Percentiles rank a stretch among this genome's conserved stretches.
These are phyloP conservation scores for Euwallacea fornicatus DNA, from an alignment of 1,140 invertebrate genomes.

Conservation along the genomic window DNA sequence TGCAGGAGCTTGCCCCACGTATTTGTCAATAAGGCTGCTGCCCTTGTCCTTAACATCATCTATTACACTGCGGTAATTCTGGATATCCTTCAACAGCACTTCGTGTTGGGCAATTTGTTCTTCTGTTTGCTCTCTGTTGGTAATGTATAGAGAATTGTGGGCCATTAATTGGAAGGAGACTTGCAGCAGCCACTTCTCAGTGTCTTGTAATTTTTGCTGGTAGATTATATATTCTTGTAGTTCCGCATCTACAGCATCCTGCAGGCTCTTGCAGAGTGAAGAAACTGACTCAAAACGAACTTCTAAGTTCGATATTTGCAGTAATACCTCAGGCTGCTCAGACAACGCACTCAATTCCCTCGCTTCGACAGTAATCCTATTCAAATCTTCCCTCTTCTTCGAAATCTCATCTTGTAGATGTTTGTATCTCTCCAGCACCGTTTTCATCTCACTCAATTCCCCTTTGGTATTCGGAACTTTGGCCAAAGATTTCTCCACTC, in stretches of 20 bases:
- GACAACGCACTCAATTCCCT: conserved; percentile 71
- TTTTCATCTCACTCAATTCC: conserved; percentile 89
- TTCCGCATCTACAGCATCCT: conserved; percentile 71
- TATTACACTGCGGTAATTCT: conserved; percentile 79
- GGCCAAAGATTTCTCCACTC: conserved; percentile 66
- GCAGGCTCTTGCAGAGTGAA: conserved; percentile 62
- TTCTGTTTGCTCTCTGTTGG: conserved; percentile 86
- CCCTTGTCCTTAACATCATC: conserved; percentile 84
- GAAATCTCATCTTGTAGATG: conserved; percentile 75
- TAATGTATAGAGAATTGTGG: conserved; percentile 91
- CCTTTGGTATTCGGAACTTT: conserved; percentile 70
- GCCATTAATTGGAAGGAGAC: conserved; percentile 95
- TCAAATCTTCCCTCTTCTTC: conserved; percentile 71
- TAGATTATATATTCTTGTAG: conserved; percentile 85
- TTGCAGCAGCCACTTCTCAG: conserved; percentile 93
- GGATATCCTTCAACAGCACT: conserved; percentile 78
- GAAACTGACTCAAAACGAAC: conserved; percentile 66
- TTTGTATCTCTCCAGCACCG: conserved; percentile 81
- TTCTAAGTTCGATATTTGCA: conserved; percentile 66
- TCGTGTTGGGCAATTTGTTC: conserved; percentile 89
- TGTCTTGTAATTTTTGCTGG: conserved; percentile 86
- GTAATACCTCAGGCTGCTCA: conserved; percentile 63
- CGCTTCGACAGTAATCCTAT: conserved; percentile 71
- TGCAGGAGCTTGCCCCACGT: conserved; percentile 67
- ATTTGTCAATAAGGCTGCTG: conserved; percentile 79